Evolutionary conservation across 2,888 invertebrate species (phyloP), one percentile per base, ranked within the genome.

Genomic region (Drosophila macrothrix): DNA sequence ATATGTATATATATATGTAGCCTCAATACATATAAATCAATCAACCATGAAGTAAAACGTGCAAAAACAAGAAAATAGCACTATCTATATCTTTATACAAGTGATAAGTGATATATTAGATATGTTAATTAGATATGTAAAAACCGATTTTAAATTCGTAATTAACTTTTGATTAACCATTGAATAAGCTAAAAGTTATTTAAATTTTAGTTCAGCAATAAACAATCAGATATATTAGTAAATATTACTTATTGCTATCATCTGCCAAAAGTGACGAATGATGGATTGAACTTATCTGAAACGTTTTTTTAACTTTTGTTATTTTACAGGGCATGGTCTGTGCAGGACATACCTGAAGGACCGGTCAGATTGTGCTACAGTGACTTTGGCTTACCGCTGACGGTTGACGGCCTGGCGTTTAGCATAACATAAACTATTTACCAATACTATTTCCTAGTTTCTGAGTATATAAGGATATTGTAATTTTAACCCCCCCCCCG

Each of bases 1-100:
- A 76, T 74, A 67, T 71, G 54, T 68, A 16, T 67, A 37, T 19
- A 7, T 19, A 37, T 37, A 16, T 59, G 9, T 41, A 59, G 67
- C 65, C 53, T 61, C 37, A 55, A 59, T 46, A 1, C 16, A 22
- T 16, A 41, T 65, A 37, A 65, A 35, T 59, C 52, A 52, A 59
- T 65, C 22, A 79, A 58, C 12, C 37, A 28, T 9, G 6, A 31
- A 14, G 22, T 55, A 52, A 22, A 52, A 59, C 41, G 46, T 41
- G 37, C 25, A 55, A 29, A 12, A n/a, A 46, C 12, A 28, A 46
- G 25, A 53, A 69, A 46, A 70, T 25, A 28, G 19, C 37, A 66
- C 41, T 14, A 46, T 2, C 9, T 25, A 16, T 16, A 22, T 46
- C 7, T 22, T 22, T 46, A 14, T 46, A 14, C 19, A 39, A 39